phyloP scores from a whole-genome alignment of 2,888 invertebrate genomes.

The Hypercompe scribonia region DNA sequence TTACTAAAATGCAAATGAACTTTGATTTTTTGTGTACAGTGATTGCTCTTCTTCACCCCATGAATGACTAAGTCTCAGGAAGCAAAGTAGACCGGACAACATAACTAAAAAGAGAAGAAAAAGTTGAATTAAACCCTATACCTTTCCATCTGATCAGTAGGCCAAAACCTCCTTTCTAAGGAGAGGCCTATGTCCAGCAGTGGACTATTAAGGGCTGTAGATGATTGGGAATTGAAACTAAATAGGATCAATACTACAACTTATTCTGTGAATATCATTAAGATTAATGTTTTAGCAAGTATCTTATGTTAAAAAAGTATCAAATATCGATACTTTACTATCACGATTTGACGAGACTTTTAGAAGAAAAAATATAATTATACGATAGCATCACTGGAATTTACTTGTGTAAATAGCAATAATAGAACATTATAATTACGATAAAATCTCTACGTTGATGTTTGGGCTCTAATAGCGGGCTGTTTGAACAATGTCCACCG shows the following conservation, averaged over 20 bases:
- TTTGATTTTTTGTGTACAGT: too few relatives aligned
- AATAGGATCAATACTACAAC: not conserved
- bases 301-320: not conserved
- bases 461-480: constrained; percentile 75
- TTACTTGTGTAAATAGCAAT: constrained; percentile 81
- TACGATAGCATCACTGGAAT: constrained; percentile 61
- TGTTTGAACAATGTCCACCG: constrained; percentile 82
- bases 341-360: constrained; percentile 16
- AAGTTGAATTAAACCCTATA: too few relatives aligned
- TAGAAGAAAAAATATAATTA: constrained; percentile 41
- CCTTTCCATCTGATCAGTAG: too few relatives aligned
- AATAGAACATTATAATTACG: constrained; percentile 83
- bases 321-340: not conserved
- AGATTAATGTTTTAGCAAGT: not conserved
- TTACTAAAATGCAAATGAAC: too few relatives aligned
- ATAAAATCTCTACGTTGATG: constrained; percentile 79
- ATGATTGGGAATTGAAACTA: too few relatives aligned
- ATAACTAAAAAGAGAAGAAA: too few relatives aligned
- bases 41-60: too few relatives aligned
- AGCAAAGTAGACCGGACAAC: too few relatives aligned
- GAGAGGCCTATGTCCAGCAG: too few relatives aligned
- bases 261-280: not conserved
- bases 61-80: too few relatives aligned
- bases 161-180: too few relatives aligned
- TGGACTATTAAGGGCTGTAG: too few relatives aligned